These are phyloP conservation scores for Protaetia brevitarsis DNA, from an alignment of 1,140 invertebrate genomes.

Conservation along the genomic window DNA sequence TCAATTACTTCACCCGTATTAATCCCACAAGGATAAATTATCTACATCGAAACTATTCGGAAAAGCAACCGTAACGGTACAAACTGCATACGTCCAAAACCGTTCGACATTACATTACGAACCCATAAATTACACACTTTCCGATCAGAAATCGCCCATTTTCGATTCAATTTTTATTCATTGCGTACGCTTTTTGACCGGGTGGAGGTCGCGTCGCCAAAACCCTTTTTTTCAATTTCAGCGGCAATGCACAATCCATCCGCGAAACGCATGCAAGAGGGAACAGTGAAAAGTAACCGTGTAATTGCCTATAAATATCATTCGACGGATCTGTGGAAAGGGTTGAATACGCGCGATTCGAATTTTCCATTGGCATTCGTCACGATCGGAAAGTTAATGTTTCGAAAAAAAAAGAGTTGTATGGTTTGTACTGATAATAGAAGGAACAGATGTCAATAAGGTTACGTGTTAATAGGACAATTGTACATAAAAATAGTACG, in stretches of 20 bases:
- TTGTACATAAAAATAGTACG: not conserved
- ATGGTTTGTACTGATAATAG: not conserved
- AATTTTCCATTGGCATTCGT: constrained; percentile 35
- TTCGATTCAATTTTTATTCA: no score
- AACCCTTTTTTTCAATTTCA: no score
- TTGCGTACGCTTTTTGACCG: no score
- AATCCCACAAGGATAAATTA: no score
- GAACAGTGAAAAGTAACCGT: constrained; percentile 19
- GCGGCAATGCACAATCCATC: no score
- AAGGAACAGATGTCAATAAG: constrained; percentile 7
- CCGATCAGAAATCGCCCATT: no score
- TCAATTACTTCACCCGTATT: no score
- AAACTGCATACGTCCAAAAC: not conserved
- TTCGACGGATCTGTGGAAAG: constrained; percentile 34
- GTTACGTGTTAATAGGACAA: not conserved
- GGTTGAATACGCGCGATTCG: constrained; percentile 33
- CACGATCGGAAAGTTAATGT: constrained; percentile 37
- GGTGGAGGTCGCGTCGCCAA: no score
- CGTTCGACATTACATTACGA: not conserved
- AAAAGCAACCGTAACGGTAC: not conserved
- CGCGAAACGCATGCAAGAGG: not conserved
- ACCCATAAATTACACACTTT: not conserved
- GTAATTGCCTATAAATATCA: constrained; percentile 19
- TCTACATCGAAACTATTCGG: no score
- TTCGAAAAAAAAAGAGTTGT: constrained; percentile 38